A percentile compares a stretch with the other conserved stretches of the same genome.
These are phyloP conservation scores for Cherax quadricarinatus DNA, from an alignment of 1,140 invertebrate genomes.

Conservation along the genomic window DNA sequence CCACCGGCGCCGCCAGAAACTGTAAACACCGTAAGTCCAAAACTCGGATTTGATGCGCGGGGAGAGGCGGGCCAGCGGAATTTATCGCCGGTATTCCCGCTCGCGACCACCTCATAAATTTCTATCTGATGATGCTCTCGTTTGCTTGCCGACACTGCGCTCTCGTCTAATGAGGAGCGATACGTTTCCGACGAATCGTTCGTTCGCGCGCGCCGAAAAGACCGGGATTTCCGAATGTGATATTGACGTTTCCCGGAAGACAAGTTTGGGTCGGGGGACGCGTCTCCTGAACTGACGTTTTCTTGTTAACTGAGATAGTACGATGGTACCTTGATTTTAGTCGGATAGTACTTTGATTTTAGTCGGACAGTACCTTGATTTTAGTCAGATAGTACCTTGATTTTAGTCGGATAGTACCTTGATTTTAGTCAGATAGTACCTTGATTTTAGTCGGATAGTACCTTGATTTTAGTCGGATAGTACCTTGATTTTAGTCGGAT, in stretches of 20 bases:
- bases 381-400: no score
- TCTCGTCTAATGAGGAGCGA: constrained; percentile 9
- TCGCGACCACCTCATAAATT: not conserved
- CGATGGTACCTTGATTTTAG: no score
- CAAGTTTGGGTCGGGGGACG: not conserved
- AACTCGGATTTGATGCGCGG: not conserved
- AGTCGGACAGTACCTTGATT: no score
- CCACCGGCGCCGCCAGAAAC: not conserved
- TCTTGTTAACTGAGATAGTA: no score
- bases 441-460: no score
- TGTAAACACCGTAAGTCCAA: constrained; percentile 5
- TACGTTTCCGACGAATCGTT: not conserved
- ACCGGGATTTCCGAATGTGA: not conserved
- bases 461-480: no score
- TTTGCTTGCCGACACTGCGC: constrained; percentile 2
- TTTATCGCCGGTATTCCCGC: not conserved
- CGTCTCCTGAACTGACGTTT: no score
- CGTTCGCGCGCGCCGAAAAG: not conserved
- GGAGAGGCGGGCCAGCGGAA: not conserved
- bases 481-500: no score
- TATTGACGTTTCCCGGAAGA: not conserved
- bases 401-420: no score
- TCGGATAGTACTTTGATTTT: no score
- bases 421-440: no score
- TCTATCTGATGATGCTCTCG: not conserved